phyloP scores from a whole-genome alignment of 2,888 invertebrate genomes.

The Athalia circularis region DNA sequence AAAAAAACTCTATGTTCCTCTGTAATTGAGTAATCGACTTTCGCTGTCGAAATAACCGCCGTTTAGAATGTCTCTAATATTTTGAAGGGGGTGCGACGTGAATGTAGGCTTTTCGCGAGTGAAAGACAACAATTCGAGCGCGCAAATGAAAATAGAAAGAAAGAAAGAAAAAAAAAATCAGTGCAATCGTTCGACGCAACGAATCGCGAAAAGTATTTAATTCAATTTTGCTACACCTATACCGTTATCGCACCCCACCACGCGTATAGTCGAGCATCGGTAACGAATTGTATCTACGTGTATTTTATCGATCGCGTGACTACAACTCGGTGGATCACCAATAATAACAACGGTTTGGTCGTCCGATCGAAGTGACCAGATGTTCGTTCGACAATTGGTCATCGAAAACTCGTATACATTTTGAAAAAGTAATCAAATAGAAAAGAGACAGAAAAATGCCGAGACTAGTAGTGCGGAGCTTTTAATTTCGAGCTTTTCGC shows the following conservation, averaged over 20 bases:
- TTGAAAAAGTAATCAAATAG: no score
- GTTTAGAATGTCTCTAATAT: not conserved
- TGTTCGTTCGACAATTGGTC: no score
- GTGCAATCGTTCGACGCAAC: not conserved
- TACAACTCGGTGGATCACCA: conserved; percentile 1
- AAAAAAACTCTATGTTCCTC: not conserved
- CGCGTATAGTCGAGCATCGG: conserved; percentile 7
- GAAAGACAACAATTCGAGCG: not conserved
- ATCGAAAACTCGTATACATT: no score
- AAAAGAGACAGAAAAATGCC: no score
- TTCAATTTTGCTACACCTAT: not conserved
- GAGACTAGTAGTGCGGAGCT: no score
- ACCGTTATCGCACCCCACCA: conserved; percentile 14
- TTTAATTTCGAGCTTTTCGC: no score
- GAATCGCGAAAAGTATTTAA: conserved; percentile 10
- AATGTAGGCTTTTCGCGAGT: not conserved
- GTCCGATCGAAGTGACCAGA: no score
- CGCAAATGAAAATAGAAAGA: not conserved
- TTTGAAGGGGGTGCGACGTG: not conserved
- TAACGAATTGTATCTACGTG: not conserved
- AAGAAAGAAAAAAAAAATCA: not conserved
- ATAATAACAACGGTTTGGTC: no score
- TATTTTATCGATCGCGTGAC: conserved; percentile 6
- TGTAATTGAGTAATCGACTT: not conserved
- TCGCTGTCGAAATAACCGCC: not conserved